Evolutionary conservation across 1,140 invertebrate genomes (phyloP), one percentile per base, ranked within the genome.

Genomic region (Ylistrum balloti): DNA sequence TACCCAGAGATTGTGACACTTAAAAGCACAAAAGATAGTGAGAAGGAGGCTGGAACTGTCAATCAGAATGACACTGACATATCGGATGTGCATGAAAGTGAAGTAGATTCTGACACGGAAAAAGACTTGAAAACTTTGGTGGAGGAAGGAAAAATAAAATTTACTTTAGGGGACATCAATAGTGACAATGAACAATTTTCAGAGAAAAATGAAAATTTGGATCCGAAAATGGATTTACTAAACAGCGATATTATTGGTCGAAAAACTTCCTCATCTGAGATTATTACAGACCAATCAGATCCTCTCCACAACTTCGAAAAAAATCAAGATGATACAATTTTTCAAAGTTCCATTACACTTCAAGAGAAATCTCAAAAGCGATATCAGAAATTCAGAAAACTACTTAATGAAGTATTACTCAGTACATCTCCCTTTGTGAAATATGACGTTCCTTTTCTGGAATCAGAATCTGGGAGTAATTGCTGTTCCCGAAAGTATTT

Each of bases 401-500:
- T 97, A 2, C 95, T 99, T 5, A 97, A 98, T 91, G 97, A 97
- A 38, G 97, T 97, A 0, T 96, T 98, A 89, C 96, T 99, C 0
- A 98, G 98, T 0, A 97, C 98, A 91, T 99, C 98, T 0, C 98
- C 99, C 0, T 98, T 98, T 96, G 96, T 99, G 0, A 97, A 98
- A 90, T 98, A 98, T 93, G 97, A 97, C 0, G 97, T 99, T 85
- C 99, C 99, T 0, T 99, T 98, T 96, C 95, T 99, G 90, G 98
- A 99, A 96, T 98, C 98, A 0, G 98, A 98, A 94, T 96, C 96
- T 1, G 98, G 98, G 0, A 97, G 97, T 33, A 97, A 97, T 90
- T 99, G 98, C 95, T 96, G 97, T 33, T 95, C 99, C 0, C 96
- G 98, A 15, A 96, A 96, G 33, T 99, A 97, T 94, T 98, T 99